These are phyloP conservation scores for Microctenopoma lineatum DNA, from an alignment of 2,797 vertebrate genomes.

Conservation along the genomic window DNA sequence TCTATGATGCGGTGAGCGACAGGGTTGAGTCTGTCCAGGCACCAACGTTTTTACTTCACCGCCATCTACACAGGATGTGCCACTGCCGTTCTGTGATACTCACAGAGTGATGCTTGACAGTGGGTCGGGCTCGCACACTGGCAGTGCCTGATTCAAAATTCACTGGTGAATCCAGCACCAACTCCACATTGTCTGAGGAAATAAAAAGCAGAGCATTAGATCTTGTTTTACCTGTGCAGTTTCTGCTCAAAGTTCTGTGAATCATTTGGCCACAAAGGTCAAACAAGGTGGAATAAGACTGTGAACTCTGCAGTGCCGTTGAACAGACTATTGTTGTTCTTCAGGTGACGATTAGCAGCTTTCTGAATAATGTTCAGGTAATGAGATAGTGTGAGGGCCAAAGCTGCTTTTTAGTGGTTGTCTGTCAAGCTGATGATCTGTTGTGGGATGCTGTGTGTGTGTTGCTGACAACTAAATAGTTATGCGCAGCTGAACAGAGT, in stretches of 20 bases:
- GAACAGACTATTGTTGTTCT: conserved; percentile 17
- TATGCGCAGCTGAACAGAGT: background rate
- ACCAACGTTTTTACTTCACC: background rate
- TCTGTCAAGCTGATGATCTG: conserved; percentile 29
- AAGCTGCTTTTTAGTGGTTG: conserved; percentile 19
- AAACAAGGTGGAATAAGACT: background rate
- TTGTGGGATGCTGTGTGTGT: background rate
- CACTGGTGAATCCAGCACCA: conserved; percentile 62
- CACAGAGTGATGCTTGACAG: conserved; percentile 82
- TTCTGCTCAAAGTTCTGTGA: conserved; percentile 6
- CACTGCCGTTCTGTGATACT: conserved; percentile 51
- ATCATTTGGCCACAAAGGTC: background rate
- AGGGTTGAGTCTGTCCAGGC: background rate
- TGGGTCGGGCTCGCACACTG: conserved; percentile 83
- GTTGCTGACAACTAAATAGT: conserved; percentile 37
- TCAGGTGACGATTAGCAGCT: conserved; percentile 9
- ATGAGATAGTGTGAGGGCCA: conserved; percentile 16
- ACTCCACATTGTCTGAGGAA: conserved; percentile 73
- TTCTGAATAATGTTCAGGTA: conserved; percentile 26
- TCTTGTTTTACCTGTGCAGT: background rate
- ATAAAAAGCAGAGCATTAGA: conserved; percentile 13
- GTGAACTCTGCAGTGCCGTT: background rate
- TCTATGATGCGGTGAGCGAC: background rate
- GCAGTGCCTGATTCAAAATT: conserved; percentile 83
- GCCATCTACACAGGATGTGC: background rate